phyloP scores from a whole-genome alignment of 2,797 vertebrate species.

The Ambastaia sidthimunki region DNA sequence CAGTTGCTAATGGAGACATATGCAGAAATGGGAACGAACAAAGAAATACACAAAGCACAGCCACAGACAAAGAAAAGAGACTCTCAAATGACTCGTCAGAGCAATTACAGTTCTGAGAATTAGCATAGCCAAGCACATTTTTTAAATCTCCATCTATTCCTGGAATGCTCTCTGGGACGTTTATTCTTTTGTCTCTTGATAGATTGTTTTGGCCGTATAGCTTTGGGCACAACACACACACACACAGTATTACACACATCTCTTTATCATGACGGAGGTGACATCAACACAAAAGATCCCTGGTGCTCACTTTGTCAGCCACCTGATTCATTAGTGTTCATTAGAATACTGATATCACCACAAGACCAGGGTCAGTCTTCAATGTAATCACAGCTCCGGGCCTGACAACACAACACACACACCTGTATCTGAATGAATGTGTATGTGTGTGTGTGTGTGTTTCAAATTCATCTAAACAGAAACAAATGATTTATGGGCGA shows the following conservation, averaged over 20 bases:
- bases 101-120: conserved; percentile 22
- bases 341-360: conserved; percentile 32
- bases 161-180: neutral
- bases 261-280: conserved; percentile 30
- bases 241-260: conserved; percentile 11
- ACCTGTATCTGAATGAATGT: conserved; percentile 22
- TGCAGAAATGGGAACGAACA: conserved; percentile 36
- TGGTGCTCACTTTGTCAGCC: conserved; percentile 41
- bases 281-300: conserved; percentile 34
- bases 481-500: conserved; percentile 19
- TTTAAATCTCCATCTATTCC: conserved; percentile 11
- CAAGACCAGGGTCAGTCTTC: conserved; percentile 2
- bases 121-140: neutral
- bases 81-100: conserved; percentile 6
- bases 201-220: conserved; percentile 30
- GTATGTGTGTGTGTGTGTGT: neutral
- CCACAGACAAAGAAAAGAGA: conserved; percentile 26
- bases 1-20: conserved; percentile 16
- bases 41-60: conserved; percentile 28
- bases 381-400: conserved; percentile 33
- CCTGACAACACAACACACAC: conserved; percentile 6
- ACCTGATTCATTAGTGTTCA: conserved; percentile 36
- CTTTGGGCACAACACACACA: conserved; percentile 30
- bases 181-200: conserved; percentile 36
- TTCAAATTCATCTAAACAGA: conserved; percentile 6